Evolutionary conservation across 53 echinoderm and acorn worm genomes (phyloP), one percentile per base, ranked within the genome.

Genomic region (Patiria pectinifera): DNA sequence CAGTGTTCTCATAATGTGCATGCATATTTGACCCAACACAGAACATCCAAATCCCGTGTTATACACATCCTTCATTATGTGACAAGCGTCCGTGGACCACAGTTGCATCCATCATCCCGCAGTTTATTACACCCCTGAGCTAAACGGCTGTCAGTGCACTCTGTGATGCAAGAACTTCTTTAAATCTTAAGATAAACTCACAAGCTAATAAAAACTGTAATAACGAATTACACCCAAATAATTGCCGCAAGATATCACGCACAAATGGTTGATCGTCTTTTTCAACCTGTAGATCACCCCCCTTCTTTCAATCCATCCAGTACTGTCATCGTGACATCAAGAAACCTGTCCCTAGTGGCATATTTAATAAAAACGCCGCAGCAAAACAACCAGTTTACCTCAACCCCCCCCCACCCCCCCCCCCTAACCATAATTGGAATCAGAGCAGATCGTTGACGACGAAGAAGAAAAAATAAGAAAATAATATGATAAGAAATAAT

Each of bases 271-370:
- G 24, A 85, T 19, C 45, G 69, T 0, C 71, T 21, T 85, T 25
- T 45, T 53, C 71, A 46, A 85, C 85, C 85, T 85, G 85, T 85
- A 45, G 85, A 85, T 71, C 85, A n/a, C 0, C 70, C 21, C n/a
- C n/a, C n/a, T 13, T 12, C 5, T 79, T 44, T 11, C 80, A 3
- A 16, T 18, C 66, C 14, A 15, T 66, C 66, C 66, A 66, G 3
- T 4, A 6, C 16, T 83, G 58, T 46, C 16, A 58, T 83, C 83
- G 83, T 60, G 83, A 83, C 83, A 83, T 46, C 83, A 15, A 45
- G 80, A 46, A 76, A 15, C 79, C 90, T 69, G 80, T 90, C 90
- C 90, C 90, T 82, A 47, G 69, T 90, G 90, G 90, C 90, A 69
- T 60, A 48, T 80, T 90, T 90, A 80, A 90, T 82, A 80, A 63